These are phyloP conservation scores for Holotrichia oblita DNA, from an alignment of 1,140 invertebrate species.

Conservation along the genomic window DNA sequence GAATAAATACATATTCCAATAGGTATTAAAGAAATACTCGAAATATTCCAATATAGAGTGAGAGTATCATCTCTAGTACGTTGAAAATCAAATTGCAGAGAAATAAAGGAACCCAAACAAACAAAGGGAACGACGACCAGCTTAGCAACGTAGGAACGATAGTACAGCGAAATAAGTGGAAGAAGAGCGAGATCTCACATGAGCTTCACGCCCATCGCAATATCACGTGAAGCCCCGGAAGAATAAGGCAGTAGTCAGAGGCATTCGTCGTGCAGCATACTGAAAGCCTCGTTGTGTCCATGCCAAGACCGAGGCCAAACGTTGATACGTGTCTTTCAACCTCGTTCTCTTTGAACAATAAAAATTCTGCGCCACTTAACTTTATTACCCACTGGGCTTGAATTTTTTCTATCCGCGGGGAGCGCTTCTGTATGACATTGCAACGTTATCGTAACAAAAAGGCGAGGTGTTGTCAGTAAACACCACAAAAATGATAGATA, in stretches of 20 bases:
- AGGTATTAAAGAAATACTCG: neutral
- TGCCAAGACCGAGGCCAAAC: slow-evolving; percentile 34
- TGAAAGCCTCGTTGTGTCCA: slow-evolving; percentile 39
- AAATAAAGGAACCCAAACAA: slow-evolving; percentile 6
- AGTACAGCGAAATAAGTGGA: neutral
- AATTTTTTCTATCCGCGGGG: slow-evolving; percentile 26
- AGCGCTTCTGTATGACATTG: slow-evolving; percentile 16
- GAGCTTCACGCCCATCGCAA: slow-evolving; percentile 29
- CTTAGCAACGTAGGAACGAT: neutral
- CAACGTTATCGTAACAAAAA: neutral
- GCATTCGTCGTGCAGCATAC: slow-evolving; percentile 23
- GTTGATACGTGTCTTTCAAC: slow-evolving; percentile 39
- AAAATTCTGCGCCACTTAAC: slow-evolving; percentile 34
- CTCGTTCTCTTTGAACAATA: slow-evolving; percentile 25
- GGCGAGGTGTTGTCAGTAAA: slow-evolving; percentile 5
- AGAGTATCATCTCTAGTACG: neutral
- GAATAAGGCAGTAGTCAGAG: slow-evolving; percentile 28
- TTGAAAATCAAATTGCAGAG: neutral
- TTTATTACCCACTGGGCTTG: slow-evolving; percentile 34
- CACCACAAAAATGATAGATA: neutral
- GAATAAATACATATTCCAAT: no score
- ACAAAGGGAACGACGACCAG: neutral
- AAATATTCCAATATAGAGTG: neutral
- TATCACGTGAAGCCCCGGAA: slow-evolving; percentile 24
- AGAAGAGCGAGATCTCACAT: slow-evolving; percentile 14